phyloP scores from a whole-genome alignment of 2,113 vertebrate genomes.

The Elachura formosa region DNA sequence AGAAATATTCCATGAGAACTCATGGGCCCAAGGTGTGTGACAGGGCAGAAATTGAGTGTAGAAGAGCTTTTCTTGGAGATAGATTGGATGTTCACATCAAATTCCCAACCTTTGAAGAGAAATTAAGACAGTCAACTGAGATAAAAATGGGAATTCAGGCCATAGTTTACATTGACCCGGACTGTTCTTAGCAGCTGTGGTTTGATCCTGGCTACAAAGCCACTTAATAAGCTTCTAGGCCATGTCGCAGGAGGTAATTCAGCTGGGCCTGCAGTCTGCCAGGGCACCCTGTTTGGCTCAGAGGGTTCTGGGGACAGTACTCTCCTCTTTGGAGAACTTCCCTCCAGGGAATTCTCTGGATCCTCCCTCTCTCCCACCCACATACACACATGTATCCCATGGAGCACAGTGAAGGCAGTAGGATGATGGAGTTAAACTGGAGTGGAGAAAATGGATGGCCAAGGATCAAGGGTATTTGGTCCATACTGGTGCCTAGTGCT shows the following conservation, averaged over 20 bases:
- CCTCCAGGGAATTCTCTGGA: neutral
- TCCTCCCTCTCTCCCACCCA: neutral
- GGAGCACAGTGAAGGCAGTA: fast-evolving
- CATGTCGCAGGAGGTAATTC: neutral
- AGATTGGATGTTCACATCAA: neutral
- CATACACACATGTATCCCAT: fast-evolving
- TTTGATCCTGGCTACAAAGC: slow-evolving; percentile 40
- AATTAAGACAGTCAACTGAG: neutral
- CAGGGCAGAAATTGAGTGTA: fast-evolving
- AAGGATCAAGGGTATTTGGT: neutral
- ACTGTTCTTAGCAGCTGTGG: neutral
- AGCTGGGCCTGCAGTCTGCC: neutral
- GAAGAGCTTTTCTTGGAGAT: neutral
- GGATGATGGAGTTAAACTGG: neutral
- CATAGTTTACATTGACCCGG: neutral
- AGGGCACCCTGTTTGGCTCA: neutral
- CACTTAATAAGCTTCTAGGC: neutral
- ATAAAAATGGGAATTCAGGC: neutral
- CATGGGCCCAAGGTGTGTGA: neutral
- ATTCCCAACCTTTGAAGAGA: neutral
- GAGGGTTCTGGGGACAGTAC: neutral
- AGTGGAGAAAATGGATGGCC: fast-evolving
- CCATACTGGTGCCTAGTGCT: neutral
- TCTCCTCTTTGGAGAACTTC: neutral
- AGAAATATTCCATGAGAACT: neutral